Conservation (phyloP, 2,888 invertebrate species). For the Dasypogon diadema region DNA sequence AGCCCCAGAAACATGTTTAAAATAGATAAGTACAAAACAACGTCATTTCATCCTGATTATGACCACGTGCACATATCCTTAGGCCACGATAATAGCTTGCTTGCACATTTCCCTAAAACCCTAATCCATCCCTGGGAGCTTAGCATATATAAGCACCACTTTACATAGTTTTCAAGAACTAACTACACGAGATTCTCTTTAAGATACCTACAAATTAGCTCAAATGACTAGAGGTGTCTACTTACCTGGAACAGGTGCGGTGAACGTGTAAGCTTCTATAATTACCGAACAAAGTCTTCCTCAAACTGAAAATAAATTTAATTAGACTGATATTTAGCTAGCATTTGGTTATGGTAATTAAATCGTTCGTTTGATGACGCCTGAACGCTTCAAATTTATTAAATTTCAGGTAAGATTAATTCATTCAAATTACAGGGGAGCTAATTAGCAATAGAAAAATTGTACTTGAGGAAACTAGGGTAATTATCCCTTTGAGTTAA, state of each 20-base stretch:
- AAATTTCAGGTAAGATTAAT: too few relatives aligned
- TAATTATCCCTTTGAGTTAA: too few relatives aligned
- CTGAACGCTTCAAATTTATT: too few relatives aligned
- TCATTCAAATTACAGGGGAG: too few relatives aligned
- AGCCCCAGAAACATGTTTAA: neutral
- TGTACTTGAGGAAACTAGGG: too few relatives aligned
- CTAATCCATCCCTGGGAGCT: slow-evolving; percentile 6
- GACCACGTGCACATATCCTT: slow-evolving; percentile 12
- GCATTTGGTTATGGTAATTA: too few relatives aligned
- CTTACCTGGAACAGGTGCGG: slow-evolving; percentile 42
- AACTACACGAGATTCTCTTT: slow-evolving; percentile 34
- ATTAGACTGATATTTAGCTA: slow-evolving; percentile 17
- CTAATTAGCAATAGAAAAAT: too few relatives aligned
- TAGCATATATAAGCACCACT: slow-evolving; percentile 23
- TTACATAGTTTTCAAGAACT: slow-evolving; percentile 27
- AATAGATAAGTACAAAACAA: slow-evolving; percentile 7
- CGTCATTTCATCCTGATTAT: slow-evolving; percentile 21
- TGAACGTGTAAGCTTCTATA: slow-evolving; percentile 15
- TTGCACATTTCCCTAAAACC: slow-evolving; percentile 22
- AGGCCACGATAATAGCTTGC: neutral
- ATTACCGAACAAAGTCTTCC: slow-evolving; percentile 11
- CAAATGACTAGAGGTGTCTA: slow-evolving; percentile 12
- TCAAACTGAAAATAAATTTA: slow-evolving; percentile 36
- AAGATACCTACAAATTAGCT: slow-evolving; percentile 28
- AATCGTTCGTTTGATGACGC: too few relatives aligned